Evolutionary conservation across 2,797 vertebrate genomes (phyloP), one percentile per base, ranked within the genome.

Genomic region (Pristis pectinata): DNA sequence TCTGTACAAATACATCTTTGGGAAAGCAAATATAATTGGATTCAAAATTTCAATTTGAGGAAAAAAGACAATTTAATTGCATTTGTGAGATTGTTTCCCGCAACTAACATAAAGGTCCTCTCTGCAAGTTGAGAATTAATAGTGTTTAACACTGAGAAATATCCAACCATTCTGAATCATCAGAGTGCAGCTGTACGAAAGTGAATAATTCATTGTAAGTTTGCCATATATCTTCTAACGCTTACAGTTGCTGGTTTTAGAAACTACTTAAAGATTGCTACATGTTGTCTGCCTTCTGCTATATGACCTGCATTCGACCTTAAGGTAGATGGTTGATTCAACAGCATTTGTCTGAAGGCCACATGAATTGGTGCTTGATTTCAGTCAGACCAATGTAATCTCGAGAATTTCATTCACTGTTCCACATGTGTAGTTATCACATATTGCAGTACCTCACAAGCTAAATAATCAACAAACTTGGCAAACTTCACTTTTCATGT

Each of bases 311-410:
- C 34, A 72, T 41, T 93, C 91, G 72, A 30, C 64, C 37, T 93
- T 8, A 44, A 61, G 37, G 24, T 91, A 93, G 91, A 72, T 93
- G 91, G 91, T 44, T 24, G 27, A 93, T 59, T 93, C 24, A 30
- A 70, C 44, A 17, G 61, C n/a, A 9, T 44, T 44, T 70, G 61
- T 27, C 91, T 67, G 27, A 93, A 72, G 91, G 19, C 91, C 91
- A 93, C 37, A 67, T 92, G 87, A 92, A 64, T 70, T 70, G 91
- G 37, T 72, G 64, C 22, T 64, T 93, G 91, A 93, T 93, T 49
- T 64, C 64, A 93, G 30, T 93, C 67, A 30, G 22, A 93, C 37
- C 22, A 41, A 37, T 44, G 89, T 19, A 70, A 44, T 44, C 64
- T 49, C 11, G 64, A 64, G 37, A 24, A 93, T 93, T 64, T 72